Conservation (phyloP, 1,140 invertebrate species). For the Colletes latitarsis region DNA sequence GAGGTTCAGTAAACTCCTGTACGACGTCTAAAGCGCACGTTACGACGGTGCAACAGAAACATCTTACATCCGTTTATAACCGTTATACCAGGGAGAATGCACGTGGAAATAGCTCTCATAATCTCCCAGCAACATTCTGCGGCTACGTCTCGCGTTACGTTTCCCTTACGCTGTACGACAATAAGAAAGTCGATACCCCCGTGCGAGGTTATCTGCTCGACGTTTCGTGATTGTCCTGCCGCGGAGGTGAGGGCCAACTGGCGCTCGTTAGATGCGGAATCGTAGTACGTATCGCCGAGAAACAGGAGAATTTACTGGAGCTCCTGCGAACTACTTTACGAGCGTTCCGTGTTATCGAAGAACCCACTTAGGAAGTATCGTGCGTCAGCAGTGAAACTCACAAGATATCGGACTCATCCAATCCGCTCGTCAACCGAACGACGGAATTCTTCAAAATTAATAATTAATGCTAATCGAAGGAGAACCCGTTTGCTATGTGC, state of each 20-base stretch:
- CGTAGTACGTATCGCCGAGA: slow-evolving; percentile 16
- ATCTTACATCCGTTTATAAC: slow-evolving; percentile 17
- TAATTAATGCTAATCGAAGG: no score
- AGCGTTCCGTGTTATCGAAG: slow-evolving; percentile 42
- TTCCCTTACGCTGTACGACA: slow-evolving; percentile 34
- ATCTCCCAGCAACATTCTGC: slow-evolving; percentile 35
- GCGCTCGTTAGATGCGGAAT: slow-evolving; percentile 51
- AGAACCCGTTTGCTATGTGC: no score
- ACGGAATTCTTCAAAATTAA: not conserved
- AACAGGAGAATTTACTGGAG: slow-evolving; percentile 34
- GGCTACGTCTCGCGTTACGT: slow-evolving; percentile 55
- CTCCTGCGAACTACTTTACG: slow-evolving; percentile 36
- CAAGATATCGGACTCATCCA: not conserved
- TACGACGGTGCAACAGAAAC: not conserved
- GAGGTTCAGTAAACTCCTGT: slow-evolving; percentile 13
- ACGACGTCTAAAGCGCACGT: not conserved
- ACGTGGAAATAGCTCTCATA: slow-evolving; percentile 39
- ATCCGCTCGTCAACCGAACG: not conserved
- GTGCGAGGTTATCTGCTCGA: slow-evolving; percentile 38
- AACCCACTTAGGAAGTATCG: slow-evolving; percentile 29
- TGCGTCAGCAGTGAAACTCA: not conserved
- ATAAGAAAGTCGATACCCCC: slow-evolving; percentile 60
- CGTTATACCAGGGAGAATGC: slow-evolving; percentile 17
- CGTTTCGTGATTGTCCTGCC: slow-evolving; percentile 28
- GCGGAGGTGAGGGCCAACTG: not conserved